phyloP scores from a whole-genome alignment of 2,888 invertebrate genomes.

The Lithophane socia region DNA sequence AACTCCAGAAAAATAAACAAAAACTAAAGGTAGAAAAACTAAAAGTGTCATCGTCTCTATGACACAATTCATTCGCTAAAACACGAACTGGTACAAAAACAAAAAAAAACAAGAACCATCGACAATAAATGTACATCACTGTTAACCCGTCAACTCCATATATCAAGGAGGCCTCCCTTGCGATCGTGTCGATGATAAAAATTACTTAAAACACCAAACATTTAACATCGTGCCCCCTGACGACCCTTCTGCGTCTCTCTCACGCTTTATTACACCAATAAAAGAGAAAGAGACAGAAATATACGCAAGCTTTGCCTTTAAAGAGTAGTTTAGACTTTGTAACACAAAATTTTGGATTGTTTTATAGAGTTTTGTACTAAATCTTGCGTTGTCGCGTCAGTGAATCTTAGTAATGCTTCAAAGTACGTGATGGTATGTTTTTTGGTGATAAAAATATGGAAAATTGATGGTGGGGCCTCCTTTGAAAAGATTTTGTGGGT shows the following conservation, averaged over 20 bases:
- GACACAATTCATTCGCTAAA: constrained; percentile 47
- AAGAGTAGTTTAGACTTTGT: constrained; percentile 71
- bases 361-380: constrained; percentile 74
- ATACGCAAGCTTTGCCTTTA: constrained; percentile 62
- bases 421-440: constrained; percentile 81
- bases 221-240: constrained; percentile 85
- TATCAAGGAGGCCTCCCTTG: constrained; percentile 86
- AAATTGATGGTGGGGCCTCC: constrained; percentile 77
- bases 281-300: constrained; percentile 67
- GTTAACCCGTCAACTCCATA: constrained; percentile 83
- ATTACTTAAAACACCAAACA: constrained; percentile 90
- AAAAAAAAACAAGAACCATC: constrained; percentile 65
- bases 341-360: constrained; percentile 70
- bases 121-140: constrained; percentile 79
- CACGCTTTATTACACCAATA: constrained; percentile 61
- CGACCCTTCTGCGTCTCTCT: constrained; percentile 77
- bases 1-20: constrained; percentile 19
- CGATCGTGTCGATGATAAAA: constrained; percentile 90
- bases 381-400: constrained; percentile 82
- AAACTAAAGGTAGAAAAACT: not conserved
- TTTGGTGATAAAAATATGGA: constrained; percentile 81
- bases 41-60: constrained; percentile 34
- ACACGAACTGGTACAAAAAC: constrained; percentile 33
- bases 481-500: constrained; percentile 67
- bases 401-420: constrained; percentile 81